Base-by-base conservation (phyloP, 2,113 vertebrate species). In the Sardina pilchardus region DNA sequence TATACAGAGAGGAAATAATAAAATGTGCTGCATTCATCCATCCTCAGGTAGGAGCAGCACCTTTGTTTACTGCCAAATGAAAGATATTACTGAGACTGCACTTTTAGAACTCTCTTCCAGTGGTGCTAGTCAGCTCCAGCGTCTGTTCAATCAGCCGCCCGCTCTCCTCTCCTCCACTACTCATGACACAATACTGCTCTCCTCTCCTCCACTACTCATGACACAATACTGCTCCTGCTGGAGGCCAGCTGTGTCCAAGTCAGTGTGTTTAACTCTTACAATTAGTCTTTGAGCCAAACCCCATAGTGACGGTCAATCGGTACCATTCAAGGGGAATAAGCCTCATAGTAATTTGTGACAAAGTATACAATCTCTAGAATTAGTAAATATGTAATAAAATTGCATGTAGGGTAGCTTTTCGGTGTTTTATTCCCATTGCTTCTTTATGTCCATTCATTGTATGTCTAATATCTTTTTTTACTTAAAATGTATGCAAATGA, bases 11-110 rank as follows among this genome's bases (percentile, higher is more conserved):
- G 59, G 82, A 81, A 87, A 83, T 30, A 71, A 87, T 85, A 39
- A 83, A 59, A 82, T 30, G 56, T 59, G 78, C 39, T 47, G 56
- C 39, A 82, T 86, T 67, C 75, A 75, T 21, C 26, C 30, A 26
- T 83, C 82, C 82, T 53, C 30, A 82, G 67, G 26, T 44, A 84
- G 71, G 82, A 83, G 6, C 5, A 50, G 71, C 83, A 81, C 85
- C 39, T 81, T 78, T 59, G 67, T 80, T 86, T 82, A 82, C 85
- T 47, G 75, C 63, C n/a, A 43, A 84, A 87, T 85, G 67, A 83
- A 87, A 53, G 88, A 85, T 92, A 89, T 90, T 86, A 67, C 63
- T 30, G 63, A 36, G 71, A 14, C 34, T 36, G 26, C 30, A 34
- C 30, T 78, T 36, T 78, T 14, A 36, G 36, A 16, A 78, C 36